phyloP scores from a whole-genome alignment of 2,888 invertebrate species.

The Coenonympha arcania region DNA sequence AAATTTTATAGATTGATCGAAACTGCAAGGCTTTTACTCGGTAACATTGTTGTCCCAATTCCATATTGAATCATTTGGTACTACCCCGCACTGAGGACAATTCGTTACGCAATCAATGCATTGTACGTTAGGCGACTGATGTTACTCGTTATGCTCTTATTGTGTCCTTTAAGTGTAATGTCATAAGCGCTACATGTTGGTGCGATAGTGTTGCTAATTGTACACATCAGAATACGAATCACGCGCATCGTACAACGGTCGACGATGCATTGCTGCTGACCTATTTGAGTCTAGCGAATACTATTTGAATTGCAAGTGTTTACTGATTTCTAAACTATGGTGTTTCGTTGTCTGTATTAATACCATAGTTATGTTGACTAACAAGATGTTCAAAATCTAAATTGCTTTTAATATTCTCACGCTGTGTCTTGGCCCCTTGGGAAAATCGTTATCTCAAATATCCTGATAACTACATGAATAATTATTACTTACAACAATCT shows the following conservation, averaged over 20 bases:
- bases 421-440: not conserved
- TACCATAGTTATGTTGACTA: too few species aligned
- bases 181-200: slow-evolving; percentile 15
- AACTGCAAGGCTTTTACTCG: slow-evolving; percentile 21
- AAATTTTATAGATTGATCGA: not conserved
- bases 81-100: slow-evolving; percentile 43
- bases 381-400: not conserved
- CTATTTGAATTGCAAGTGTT: slow-evolving; percentile 28
- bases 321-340: not conserved
- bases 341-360: not conserved
- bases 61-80: slow-evolving; percentile 47
- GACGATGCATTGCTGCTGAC: slow-evolving; percentile 53
- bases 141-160: slow-evolving; percentile 7
- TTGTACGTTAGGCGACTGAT: slow-evolving; percentile 15
- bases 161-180: slow-evolving; percentile 18
- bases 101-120: slow-evolving; percentile 51
- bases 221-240: slow-evolving; percentile 51
- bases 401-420: not conserved
- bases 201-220: slow-evolving; percentile 16
- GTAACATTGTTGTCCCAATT: slow-evolving; percentile 36
- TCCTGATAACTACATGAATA: not conserved
- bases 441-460: not conserved
- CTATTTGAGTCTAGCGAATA: slow-evolving; percentile 55
- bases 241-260: slow-evolving; percentile 65
- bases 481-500: not conserved